phyloP scores from a whole-genome alignment of 2,797 vertebrate genomes.

The Phalanger gymnotis region DNA sequence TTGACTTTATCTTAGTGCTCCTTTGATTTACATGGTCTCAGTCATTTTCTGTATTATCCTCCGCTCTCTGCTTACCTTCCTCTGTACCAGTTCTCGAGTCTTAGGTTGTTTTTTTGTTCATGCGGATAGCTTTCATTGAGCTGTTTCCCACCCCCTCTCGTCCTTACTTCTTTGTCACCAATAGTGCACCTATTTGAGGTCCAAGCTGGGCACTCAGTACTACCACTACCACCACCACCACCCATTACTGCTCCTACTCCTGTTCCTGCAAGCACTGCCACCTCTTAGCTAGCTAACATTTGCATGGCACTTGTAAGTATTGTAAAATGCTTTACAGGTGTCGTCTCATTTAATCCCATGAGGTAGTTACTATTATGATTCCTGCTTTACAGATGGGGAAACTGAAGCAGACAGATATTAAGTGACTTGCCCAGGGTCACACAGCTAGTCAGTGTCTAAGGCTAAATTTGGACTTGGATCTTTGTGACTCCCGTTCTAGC shows the following conservation, averaged over 20 bases:
- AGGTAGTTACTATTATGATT: background rate
- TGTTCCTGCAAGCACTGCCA: too few relatives aligned
- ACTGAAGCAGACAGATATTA: background rate
- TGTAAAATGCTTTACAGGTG: background rate
- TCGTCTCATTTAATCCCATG: background rate
- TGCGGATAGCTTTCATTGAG: background rate
- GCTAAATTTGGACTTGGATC: background rate
- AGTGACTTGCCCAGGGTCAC: background rate
- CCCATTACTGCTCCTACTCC: background rate
- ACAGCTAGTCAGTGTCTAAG: background rate
- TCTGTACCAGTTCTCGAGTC: background rate
- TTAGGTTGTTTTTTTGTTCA: background rate
- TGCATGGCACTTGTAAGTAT: background rate
- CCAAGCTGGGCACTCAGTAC: background rate
- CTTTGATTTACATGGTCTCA: background rate
- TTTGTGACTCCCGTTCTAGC: background rate
- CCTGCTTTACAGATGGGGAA: background rate
- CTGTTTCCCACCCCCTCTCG: background rate
- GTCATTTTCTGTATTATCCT: background rate
- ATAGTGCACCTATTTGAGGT: background rate
- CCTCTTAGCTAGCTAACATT: background rate
- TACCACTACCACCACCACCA: background rate
- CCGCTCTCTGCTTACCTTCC: background rate
- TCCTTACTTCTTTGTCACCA: background rate
- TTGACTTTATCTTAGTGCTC: background rate